Percentiles rank a stretch among this genome's conserved stretches.
These are phyloP conservation scores for Lepidurus apus DNA, from an alignment of 1,140 invertebrate genomes.

Conservation along the genomic window DNA sequence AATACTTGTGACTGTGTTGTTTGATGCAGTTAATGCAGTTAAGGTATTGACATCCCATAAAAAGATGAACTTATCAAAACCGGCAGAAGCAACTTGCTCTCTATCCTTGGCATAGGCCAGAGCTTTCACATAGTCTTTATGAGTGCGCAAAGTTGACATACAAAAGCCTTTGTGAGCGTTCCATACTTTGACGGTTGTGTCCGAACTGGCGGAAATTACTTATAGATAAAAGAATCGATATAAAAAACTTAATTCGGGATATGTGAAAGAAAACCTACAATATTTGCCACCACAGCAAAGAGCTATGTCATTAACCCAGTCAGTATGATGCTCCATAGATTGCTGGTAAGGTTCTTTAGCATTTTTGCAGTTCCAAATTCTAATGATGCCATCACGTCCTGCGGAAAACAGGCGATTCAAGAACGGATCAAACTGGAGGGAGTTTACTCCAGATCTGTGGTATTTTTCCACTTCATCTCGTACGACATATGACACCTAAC, in stretches of 20 bases:
- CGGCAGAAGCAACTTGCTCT: slow-evolving; percentile 95
- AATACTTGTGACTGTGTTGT: slow-evolving; percentile 97
- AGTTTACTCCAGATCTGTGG: slow-evolving; percentile 93
- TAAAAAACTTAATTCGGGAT: not conserved
- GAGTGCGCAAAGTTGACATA: slow-evolving; percentile 93
- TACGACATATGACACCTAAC: slow-evolving; percentile 94
- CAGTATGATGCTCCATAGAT: slow-evolving; percentile 96
- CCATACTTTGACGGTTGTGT: slow-evolving; percentile 99
- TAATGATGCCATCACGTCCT: slow-evolving; percentile 95
- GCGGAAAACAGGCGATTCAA: slow-evolving; percentile 90
- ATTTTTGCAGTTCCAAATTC: slow-evolving; percentile 78
- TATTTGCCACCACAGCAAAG: slow-evolving; percentile 94
- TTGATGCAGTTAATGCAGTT: slow-evolving; percentile 93
- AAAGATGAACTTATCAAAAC: slow-evolving; percentile 93
- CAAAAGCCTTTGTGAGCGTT: slow-evolving; percentile 99
- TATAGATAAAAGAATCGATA: not conserved
- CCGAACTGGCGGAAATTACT: slow-evolving; percentile 98
- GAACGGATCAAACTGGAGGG: slow-evolving; percentile 83
- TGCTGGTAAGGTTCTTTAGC: slow-evolving; percentile 81
- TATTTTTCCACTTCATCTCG: slow-evolving; percentile 89
- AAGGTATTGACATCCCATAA: slow-evolving; percentile 99
- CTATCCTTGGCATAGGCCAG: slow-evolving; percentile 97
- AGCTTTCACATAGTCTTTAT: slow-evolving; percentile 98
- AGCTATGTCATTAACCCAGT: slow-evolving; percentile 99
- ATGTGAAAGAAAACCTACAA: slow-evolving; percentile 52